Percentiles rank a stretch among this genome's conserved stretches.
phyloP scores from a whole-genome alignment of 2,113 vertebrate species.

The Chionomys nivalis region DNA sequence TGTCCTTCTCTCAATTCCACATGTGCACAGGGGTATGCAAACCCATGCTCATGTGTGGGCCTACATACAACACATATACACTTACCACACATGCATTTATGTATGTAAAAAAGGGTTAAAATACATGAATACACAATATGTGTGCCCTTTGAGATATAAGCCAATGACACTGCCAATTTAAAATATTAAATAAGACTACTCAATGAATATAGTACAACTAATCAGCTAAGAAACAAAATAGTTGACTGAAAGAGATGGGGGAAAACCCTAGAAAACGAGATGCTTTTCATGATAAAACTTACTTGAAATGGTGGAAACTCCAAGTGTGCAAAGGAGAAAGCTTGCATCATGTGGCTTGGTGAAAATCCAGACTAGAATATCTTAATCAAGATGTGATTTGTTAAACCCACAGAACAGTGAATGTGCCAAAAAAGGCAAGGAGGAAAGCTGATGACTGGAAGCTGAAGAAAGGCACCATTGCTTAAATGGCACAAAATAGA shows the following conservation, averaged over 20 bases:
- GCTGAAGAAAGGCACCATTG: not conserved
- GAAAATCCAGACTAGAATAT: not conserved
- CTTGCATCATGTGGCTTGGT: not conserved
- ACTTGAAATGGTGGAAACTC: not conserved
- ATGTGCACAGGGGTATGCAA: not conserved
- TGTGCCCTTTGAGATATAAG: not conserved
- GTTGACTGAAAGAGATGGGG: not conserved
- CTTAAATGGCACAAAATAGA: not conserved
- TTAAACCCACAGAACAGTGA: not conserved
- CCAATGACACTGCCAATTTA: not conserved
- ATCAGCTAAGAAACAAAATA: not conserved
- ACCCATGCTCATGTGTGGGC: not conserved
- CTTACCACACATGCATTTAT: not conserved
- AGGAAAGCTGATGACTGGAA: not conserved
- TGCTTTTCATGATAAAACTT: not conserved
- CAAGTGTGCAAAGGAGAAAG: fast-evolving
- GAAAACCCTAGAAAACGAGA: not conserved
- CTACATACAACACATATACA: not conserved
- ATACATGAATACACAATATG: not conserved
- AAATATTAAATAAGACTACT: not conserved
- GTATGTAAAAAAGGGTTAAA: not conserved
- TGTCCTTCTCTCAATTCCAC: not conserved
- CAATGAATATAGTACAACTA: not conserved
- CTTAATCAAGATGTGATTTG: not conserved
- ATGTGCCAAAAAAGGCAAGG: fast-evolving